Conservation (phyloP, 2,888 invertebrate genomes). For the Eupithecia exiguata region DNA sequence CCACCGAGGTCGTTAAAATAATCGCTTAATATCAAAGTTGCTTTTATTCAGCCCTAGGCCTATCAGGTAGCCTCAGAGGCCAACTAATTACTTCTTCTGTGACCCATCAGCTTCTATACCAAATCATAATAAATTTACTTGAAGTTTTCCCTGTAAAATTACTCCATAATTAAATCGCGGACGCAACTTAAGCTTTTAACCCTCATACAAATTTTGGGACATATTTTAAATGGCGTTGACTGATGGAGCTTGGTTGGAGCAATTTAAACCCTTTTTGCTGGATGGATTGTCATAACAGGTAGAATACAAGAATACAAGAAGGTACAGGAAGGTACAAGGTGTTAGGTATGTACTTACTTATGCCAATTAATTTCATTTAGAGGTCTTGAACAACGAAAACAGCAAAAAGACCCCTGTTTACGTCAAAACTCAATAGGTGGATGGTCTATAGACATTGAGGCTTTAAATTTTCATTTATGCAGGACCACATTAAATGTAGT, state of each 20-base stretch:
- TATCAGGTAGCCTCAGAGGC: neutral
- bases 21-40: neutral
- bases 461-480: too few relatives aligned
- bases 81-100: neutral
- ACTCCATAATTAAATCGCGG: constrained; percentile 8
- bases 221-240: neutral
- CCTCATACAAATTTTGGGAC: neutral
- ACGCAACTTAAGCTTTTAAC: neutral
- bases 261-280: neutral
- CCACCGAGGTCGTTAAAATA: too few relatives aligned
- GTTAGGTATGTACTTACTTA: too few relatives aligned
- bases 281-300: neutral
- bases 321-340: too few relatives aligned
- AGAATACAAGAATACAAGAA: too few relatives aligned
- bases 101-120: neutral
- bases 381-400: too few relatives aligned
- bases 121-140: neutral
- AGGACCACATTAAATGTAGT: too few relatives aligned
- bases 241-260: neutral
- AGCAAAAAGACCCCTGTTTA: too few relatives aligned
- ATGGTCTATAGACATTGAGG: too few relatives aligned
- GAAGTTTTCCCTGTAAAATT: neutral
- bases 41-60: neutral
- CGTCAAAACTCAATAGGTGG: too few relatives aligned
- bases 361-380: too few relatives aligned